Percentiles rank a stretch among this genome's conserved stretches.
Conservation (phyloP, 2,113 vertebrate species). For the Phalacrocorax carbo region DNA sequence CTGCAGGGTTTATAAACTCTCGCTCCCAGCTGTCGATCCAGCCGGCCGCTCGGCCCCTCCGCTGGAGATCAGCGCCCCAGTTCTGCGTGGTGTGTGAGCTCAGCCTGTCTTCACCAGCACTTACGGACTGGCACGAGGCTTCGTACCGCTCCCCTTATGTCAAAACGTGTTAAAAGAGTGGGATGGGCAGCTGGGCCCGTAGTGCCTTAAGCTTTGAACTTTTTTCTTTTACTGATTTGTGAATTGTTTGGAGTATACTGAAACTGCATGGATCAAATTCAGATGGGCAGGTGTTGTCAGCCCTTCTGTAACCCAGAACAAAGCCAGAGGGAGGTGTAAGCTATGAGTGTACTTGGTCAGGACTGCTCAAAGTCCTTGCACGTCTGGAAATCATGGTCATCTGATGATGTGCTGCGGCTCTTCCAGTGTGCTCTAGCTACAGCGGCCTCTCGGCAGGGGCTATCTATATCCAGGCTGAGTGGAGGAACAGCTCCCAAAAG, state of each 20-base stretch:
- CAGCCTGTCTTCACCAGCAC: not conserved
- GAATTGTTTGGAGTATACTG: not conserved
- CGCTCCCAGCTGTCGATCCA: not conserved
- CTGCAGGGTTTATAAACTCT: not conserved
- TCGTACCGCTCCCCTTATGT: not conserved
- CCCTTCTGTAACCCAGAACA: not conserved
- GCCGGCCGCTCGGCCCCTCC: not conserved
- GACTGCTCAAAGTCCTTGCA: not conserved
- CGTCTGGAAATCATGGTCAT: not conserved
- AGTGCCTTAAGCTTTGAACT: not conserved
- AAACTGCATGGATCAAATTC: not conserved
- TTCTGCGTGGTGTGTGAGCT: not conserved
- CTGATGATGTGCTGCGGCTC: not conserved
- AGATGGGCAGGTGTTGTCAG: fast-evolving
- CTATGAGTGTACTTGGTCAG: not conserved
- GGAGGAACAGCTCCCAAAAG: not conserved
- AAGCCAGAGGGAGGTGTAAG: not conserved
- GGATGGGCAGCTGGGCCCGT: not conserved
- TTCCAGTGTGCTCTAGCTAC: not conserved
- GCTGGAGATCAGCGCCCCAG: not conserved
- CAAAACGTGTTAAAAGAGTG: not conserved
- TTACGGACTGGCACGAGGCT: not conserved
- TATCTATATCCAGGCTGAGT: not conserved
- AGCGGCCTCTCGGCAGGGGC: not conserved
- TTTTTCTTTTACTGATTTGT: not conserved